Percentiles rank a stretch among this genome's conserved stretches.
These are phyloP conservation scores for Rhombomys opimus DNA, from an alignment of 2,113 vertebrate genomes.

Conservation along the genomic window DNA sequence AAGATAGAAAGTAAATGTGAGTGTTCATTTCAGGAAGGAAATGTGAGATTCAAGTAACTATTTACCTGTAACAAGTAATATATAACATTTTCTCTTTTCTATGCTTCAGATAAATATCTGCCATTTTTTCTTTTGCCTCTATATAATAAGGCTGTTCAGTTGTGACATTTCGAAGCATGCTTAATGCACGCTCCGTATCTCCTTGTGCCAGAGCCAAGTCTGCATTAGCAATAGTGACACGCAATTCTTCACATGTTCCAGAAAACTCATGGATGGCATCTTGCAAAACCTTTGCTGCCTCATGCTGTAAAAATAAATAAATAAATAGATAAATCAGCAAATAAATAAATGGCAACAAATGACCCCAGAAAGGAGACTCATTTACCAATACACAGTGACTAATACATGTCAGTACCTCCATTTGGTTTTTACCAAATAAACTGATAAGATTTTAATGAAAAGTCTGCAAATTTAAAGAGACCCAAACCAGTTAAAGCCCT, in stretches of 20 bases:
- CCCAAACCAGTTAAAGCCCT: not conserved
- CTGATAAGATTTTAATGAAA: not conserved
- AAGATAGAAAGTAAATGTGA: not conserved
- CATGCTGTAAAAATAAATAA: constrained; percentile 90
- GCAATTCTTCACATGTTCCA: constrained; percentile 94
- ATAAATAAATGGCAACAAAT: constrained; percentile 31
- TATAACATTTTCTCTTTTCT: constrained; percentile 96
- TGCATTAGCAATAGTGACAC: constrained; percentile 95
- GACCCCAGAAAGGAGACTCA: not conserved
- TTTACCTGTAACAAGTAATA: constrained; percentile 95
- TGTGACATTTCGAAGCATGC: constrained; percentile 93
- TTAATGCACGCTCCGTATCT: constrained; percentile 94
- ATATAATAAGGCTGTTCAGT: constrained; percentile 96
- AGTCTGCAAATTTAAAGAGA: constrained; percentile 48
- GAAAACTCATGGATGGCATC: constrained; percentile 98
- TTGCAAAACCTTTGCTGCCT: constrained; percentile 97
- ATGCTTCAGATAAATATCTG: constrained; percentile 94
- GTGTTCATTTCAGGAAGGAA: constrained; percentile 15
- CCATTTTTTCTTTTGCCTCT: constrained; percentile 98
- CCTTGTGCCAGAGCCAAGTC: constrained; percentile 94
- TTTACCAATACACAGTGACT: constrained; percentile 19
- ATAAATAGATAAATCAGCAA: constrained; percentile 54
- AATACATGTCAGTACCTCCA: not conserved
- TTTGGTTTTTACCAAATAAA: constrained; percentile 14
- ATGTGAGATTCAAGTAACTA: constrained; percentile 32